A percentile compares a stretch with the other conserved stretches of the same genome.
Evolutionary conservation across 2,113 vertebrate species (phyloP).

Genomic region (Notarius lentiginosus): DNA sequence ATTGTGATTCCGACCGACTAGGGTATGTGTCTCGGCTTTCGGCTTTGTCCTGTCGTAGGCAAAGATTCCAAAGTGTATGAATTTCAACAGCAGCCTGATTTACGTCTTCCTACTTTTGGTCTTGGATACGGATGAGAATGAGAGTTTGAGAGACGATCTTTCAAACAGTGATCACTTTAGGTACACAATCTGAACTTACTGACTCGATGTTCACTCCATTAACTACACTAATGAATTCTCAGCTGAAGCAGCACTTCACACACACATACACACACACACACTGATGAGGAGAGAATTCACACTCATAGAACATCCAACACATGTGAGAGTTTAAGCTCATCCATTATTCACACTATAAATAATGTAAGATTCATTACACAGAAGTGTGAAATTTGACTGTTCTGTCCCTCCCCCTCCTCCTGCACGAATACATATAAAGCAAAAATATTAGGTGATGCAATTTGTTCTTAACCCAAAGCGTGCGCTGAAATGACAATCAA

Average conservation of each 20-base stretch:
- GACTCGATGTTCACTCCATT: constrained; percentile 41
- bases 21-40: constrained; percentile 58
- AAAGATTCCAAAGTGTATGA: constrained; percentile 71
- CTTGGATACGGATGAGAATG: not conserved
- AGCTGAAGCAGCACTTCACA: constrained; percentile 60
- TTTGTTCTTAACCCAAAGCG: constrained; percentile 74
- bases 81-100: constrained; percentile 59
- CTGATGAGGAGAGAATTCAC: constrained; percentile 64
- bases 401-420: constrained; percentile 61
- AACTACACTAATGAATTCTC: constrained; percentile 64
- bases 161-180: constrained; percentile 19
- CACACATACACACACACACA: constrained; percentile 57
- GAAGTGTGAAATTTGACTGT: constrained; percentile 74
- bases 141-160: constrained; percentile 7
- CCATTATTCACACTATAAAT: constrained; percentile 78
- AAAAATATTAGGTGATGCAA: constrained; percentile 70
- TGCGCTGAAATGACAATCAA: constrained; percentile 71
- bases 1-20: constrained; percentile 66
- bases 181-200: not conserved
- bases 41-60: constrained; percentile 61
- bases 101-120: too few species aligned
- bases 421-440: constrained; percentile 67
- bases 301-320: constrained; percentile 57
- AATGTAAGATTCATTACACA: constrained; percentile 77
- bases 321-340: constrained; percentile 66